Base-by-base conservation (phyloP, 2,797 vertebrate species). In the Cyclopterus lumpus region DNA sequence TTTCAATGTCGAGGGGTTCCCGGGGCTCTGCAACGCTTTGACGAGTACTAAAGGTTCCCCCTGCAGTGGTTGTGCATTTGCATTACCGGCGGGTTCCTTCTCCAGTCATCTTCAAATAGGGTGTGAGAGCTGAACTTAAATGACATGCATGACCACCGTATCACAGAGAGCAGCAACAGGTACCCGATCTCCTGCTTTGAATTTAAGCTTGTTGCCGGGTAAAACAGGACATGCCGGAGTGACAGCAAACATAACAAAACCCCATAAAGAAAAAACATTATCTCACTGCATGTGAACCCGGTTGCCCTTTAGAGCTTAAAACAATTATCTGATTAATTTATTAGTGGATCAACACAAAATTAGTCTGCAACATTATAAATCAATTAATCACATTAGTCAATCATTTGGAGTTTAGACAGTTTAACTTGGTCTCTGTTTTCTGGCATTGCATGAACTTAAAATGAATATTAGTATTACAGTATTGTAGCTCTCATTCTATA, bases 101-200 rank as follows among this genome's bases (percentile, higher is more conserved):
- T 11, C 20, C 48, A 63, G 12, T 53, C 8, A 22, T 20, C 24
- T 64, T 55, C 12, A 60, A 22, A n/a, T n/a, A 60, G 5, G 1
- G 9, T 26, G 57, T 15, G 30, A 42, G 20, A 42, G 15, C 6
- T 42, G 60, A 63, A 30, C 26, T 51, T 72, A 20, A 60, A 71
- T 67, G 48, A 66, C 57, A 75, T 73, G 71, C 68, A 58, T 11
- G 54, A 44, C 57, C 59, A 62, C 58, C 51, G 58, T 18, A 44
- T 75, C 73, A 59, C 46, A 49, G 62, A 53, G 51, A 59, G 58
- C 22, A 60, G 74, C 75, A 83, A 82, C 84, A 84, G 67, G 81
- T 79, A 48, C 22, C 34, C 8, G 0, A 49, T 62, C 48, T 49
- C 64, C 48, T 48, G 51, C 63, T 67, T 28, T 28, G 14, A 42